Base-by-base conservation (phyloP, 2,888 invertebrate genomes). In the Drosophila robusta region DNA sequence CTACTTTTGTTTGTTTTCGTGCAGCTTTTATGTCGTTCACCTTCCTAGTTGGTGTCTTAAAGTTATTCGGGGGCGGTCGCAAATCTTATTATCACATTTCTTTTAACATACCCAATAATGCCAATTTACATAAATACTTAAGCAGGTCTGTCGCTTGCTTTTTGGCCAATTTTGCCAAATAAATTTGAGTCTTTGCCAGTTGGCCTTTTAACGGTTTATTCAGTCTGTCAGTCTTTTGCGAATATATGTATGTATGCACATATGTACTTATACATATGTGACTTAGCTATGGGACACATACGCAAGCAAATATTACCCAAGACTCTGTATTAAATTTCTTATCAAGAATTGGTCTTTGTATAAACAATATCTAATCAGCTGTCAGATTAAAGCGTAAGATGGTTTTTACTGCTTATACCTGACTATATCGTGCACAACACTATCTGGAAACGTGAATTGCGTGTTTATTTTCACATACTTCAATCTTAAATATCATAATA, bases 181-280 rank as follows among this genome's bases (percentile, higher is more conserved):
- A 46, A 29, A 41, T 46, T 72, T 79, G 79, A 73, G 34, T 0
- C 5, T 38, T 26, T 50, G 81, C 76, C 78, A 71, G 75, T 52
- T 77, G 50, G 38, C 55, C 46, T 57, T 63, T 65, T 61, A 65
- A 36, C 16, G 41, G 44, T 38, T 55, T 54, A 39, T 55, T 56
- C 73, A 29, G 12, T 16, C 16, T 46, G 39, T 41, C 29, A 47
- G 38, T 41, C 36, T 36, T 34, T 14, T 51, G 12, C 36, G n/a
- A n/a, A n/a, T 45, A 6, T 39, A 61, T 34, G 7, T 29, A 18
- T 24, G 26, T 16, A 16, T 39, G n/a, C n/a, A n/a, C n/a, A n/a
- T 18, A 18, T 18, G 16, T 58, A 26, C n/a, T n/a, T 29, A 2
- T 26, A 8, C 8, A 7, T 26, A 26, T 8, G 7, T 8, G 0